Evolutionary conservation across 2,113 vertebrate species (phyloP).

Genomic region (Dryoscopus gambensis): DNA sequence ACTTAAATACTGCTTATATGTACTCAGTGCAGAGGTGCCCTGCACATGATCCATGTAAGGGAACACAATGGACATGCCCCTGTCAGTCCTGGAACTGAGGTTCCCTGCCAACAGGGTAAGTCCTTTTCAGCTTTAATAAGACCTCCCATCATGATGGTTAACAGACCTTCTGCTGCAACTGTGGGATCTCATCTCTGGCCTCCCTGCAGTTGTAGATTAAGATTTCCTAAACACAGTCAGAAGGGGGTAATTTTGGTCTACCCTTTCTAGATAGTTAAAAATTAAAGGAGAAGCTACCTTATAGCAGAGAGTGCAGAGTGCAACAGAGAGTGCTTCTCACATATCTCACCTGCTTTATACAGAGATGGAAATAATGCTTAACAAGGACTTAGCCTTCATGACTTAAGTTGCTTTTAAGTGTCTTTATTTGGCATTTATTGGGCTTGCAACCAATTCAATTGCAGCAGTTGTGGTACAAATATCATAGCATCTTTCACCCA

Average conservation of each 20-base stretch:
- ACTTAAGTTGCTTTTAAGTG: slow-evolving; percentile 41
- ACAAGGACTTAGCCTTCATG: not conserved
- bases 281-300: not conserved
- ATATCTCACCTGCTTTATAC: not conserved
- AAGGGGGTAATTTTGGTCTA: not conserved
- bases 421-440: not conserved
- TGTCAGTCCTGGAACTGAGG: not conserved
- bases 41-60: not conserved
- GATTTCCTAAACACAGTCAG: not conserved
- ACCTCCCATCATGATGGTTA: not conserved
- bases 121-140: not conserved
- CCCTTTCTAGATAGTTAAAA: not conserved
- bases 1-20: not conserved
- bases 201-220: not conserved
- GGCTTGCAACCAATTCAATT: not conserved
- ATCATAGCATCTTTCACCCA: not conserved
- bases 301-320: not conserved
- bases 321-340: not conserved
- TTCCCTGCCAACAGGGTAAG: not conserved
- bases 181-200: not conserved
- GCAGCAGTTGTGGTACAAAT: not conserved
- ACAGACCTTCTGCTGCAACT: not conserved
- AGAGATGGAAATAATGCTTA: not conserved
- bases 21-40: not conserved
- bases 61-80: not conserved